Base-by-base conservation (phyloP, 1,140 invertebrate genomes). In the Caerostris extrusa region DNA sequence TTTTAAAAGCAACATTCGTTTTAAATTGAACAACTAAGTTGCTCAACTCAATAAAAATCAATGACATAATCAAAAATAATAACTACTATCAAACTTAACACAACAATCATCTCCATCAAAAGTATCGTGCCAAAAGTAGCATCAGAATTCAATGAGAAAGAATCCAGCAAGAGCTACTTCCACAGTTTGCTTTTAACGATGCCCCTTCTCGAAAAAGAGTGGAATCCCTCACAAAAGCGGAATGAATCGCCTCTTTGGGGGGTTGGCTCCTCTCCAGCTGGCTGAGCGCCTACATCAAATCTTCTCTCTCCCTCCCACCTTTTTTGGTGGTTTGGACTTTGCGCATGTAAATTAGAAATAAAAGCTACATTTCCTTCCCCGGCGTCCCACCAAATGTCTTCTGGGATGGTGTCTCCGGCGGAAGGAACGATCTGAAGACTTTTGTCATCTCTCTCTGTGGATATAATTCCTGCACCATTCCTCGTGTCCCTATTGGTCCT, bases 291-390 rank as follows among this genome's bases (percentile, higher is more conserved):
- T 19, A 57, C 17, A 87, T 50, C 60, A 87, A 87, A 87, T 87
- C 60, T 58, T 64, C 55, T 34, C 14, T 58, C 60, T 56, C 57
- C 57, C 85, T 53, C 14, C 34, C 10, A 19, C 34, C 17, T 87
- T 87, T 83, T 87, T 58, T 87, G 55, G 85, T 50, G 85, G 60
- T 87, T 61, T 87, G 34, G 34, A 58, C 85, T 64, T 87, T 19
- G 85, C 85, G 85, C 85, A 87, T 87, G 85, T 87, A 87, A 87
- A 87, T 87, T 34, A 87, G 85, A 64, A 19, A 64, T 53, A 58
- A 87, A 83, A 57, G 17, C 17, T 57, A 55, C 82, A 58, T 85
- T 85, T 85, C 19, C 82, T 57, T 19, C 71, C 71, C 50, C 34
- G 8, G 10, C 14, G 82, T 85, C 17, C 57, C 55, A 56, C 82